Conservation (phyloP, 2,113 vertebrate species). For the Nibea coibor region DNA sequence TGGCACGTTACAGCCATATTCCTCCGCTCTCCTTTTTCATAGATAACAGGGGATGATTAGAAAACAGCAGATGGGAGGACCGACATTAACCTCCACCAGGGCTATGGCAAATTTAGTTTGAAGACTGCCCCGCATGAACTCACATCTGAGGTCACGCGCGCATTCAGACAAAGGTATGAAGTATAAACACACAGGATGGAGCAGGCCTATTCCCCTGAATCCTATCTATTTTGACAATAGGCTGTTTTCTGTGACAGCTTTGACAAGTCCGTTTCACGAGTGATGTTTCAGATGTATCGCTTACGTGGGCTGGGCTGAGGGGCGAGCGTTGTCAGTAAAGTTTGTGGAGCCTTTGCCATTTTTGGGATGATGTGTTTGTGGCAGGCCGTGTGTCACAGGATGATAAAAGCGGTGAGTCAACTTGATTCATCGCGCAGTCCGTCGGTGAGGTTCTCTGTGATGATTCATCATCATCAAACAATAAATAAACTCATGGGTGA, state of each 20-base stretch:
- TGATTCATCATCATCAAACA: neutral
- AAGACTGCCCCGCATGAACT: constrained; percentile 49
- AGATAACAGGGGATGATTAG: constrained; percentile 83
- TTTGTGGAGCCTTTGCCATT: constrained; percentile 10
- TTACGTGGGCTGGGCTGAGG: neutral
- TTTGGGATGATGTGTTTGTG: constrained; percentile 13
- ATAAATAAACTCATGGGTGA: neutral
- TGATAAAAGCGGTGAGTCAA: constrained; percentile 12
- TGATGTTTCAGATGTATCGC: constrained; percentile 37
- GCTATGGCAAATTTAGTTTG: constrained; percentile 62
- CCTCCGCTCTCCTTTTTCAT: constrained; percentile 63
- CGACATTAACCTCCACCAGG: constrained; percentile 63
- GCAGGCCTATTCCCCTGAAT: constrained; percentile 36
- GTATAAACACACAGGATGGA: constrained; percentile 40
- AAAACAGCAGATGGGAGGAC: constrained; percentile 75
- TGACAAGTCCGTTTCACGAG: constrained; percentile 50
- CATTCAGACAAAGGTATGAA: constrained; percentile 9
- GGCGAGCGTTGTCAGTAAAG: constrained; percentile 19
- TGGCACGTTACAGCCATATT: constrained; percentile 65
- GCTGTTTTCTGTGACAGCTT: constrained; percentile 36
- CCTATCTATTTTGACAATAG: constrained; percentile 36
- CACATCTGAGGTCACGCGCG: constrained; percentile 42
- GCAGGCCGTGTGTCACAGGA: neutral
- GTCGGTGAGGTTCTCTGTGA: neutral
- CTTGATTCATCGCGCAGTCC: neutral